Conservation (phyloP, 2,888 invertebrate genomes). For the Scrobipalpa atriplicella region DNA sequence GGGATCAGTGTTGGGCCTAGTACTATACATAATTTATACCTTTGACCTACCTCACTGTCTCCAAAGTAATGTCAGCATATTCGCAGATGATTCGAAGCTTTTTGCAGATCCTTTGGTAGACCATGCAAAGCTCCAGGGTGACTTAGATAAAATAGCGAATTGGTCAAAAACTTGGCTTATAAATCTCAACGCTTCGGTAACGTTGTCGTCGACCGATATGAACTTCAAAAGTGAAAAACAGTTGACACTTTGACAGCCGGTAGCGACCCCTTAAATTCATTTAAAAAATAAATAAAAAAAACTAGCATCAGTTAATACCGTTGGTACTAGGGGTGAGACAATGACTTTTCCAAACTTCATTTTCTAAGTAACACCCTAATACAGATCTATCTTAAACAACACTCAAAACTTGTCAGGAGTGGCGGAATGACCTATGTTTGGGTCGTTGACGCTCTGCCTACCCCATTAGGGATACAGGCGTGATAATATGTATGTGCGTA, state of each 20-base stretch:
- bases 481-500: no score
- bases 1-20: conserved; percentile 24
- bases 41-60: conserved; percentile 5
- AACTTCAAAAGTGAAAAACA: conserved; percentile 2
- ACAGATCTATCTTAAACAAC: no score
- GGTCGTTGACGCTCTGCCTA: neutral
- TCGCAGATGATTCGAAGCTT: conserved; percentile 26
- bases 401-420: no score
- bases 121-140: neutral
- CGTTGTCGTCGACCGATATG: neutral
- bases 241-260: neutral
- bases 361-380: no score
- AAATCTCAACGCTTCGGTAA: conserved; percentile 12
- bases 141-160: conserved; percentile 18
- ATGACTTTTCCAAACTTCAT: no score
- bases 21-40: conserved; percentile 12
- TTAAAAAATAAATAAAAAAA: no score
- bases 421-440: neutral
- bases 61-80: conserved; percentile 17
- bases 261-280: neutral
- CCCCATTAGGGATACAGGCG: no score
- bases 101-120: conserved; percentile 18
- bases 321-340: no score
- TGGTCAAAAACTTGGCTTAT: conserved; percentile 21
- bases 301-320: no score